Percentiles rank a stretch among this genome's conserved stretches.
Evolutionary conservation across 2,113 vertebrate genomes (phyloP).

Genomic region (Calyptomena viridis): DNA sequence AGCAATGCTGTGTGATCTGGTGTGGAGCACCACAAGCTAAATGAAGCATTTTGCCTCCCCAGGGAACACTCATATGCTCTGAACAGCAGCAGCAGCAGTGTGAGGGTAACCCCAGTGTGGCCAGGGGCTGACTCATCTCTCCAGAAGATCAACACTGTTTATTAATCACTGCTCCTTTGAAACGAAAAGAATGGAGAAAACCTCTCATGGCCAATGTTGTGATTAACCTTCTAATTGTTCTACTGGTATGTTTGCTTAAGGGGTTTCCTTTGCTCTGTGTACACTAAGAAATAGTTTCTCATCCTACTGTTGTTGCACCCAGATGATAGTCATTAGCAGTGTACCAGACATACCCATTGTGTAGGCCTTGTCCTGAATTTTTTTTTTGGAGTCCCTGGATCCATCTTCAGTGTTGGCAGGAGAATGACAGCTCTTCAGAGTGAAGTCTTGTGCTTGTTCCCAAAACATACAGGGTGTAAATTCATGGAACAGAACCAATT

Average conservation of each 20-base stretch:
- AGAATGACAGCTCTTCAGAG: neutral
- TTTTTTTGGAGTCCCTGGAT: neutral
- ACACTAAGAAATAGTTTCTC: constrained; percentile 61
- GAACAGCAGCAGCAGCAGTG: constrained; percentile 12
- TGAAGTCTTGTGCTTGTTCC: neutral
- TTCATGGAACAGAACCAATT: neutral
- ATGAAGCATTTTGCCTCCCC: neutral
- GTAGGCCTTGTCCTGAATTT: neutral
- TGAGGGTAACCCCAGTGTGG: constrained; percentile 38
- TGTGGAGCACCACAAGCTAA: neutral
- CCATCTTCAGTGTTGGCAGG: neutral
- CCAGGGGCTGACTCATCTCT: constrained; percentile 53
- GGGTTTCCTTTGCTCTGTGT: constrained; percentile 60
- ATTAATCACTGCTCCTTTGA: constrained; percentile 64
- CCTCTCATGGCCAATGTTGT: constrained; percentile 10
- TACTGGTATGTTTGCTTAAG: constrained; percentile 65
- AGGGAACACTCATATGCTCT: neutral
- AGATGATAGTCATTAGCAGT: constrained; percentile 65
- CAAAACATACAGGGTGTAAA: neutral
- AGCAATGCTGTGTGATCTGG: neutral
- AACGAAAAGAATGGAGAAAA: constrained; percentile 56
- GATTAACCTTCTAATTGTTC: constrained; percentile 68
- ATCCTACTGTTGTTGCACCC: constrained; percentile 37
- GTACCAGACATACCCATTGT: constrained; percentile 29
- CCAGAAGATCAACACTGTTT: constrained; percentile 55